Base-by-base conservation (phyloP, 2,888 invertebrate species). In the Lysandra coridon region DNA sequence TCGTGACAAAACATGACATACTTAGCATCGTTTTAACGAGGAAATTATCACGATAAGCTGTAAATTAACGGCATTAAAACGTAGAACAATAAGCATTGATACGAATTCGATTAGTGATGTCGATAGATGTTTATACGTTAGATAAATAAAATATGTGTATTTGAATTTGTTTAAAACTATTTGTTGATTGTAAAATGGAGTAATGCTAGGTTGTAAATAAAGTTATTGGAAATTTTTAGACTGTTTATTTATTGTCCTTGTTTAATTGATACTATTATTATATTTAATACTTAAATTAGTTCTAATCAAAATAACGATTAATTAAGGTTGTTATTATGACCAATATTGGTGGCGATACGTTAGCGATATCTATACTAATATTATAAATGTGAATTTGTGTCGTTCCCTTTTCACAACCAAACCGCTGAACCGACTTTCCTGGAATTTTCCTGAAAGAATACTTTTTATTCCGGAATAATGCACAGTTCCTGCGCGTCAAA, bases 131-230 rank as follows among this genome's bases (percentile, higher is more conserved):
- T 91, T 92, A 89, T 91, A 92, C 88, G 89, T 92, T 93, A 93
- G 92, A 88, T 89, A 91, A 92, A 89, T 93, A 85, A 92, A 23
- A 23, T 23, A 92, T 92, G 94, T 94, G 92, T 90, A 91, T 90
- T 91, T 89, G 88, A 88, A 89, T 90, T 91, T 88, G 89, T 91
- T 92, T 90, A 90, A 90, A 91, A 86, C 17, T 84, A 90, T 91
- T 93, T 93, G 94, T 94, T 94, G 91, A 94, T 90, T 94, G 94
- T 94, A 92, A 92, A 93, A 93, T 93, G 93, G 92, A 92, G 93
- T 93, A 93, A 93, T 92, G 92, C 92, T 92, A 93, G 88, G 87
- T 89, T 94, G 93, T 94, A 94, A 93, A 94, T 94, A 94, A 94
- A 94, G 93, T 94, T 94, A 93, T 90, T 87, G 89, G 92, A 88